A percentile compares a stretch with the other conserved stretches of the same genome.
These are phyloP conservation scores for Stenoptilia bipunctidactyla DNA, from an alignment of 2,888 invertebrate species.

Conservation along the genomic window DNA sequence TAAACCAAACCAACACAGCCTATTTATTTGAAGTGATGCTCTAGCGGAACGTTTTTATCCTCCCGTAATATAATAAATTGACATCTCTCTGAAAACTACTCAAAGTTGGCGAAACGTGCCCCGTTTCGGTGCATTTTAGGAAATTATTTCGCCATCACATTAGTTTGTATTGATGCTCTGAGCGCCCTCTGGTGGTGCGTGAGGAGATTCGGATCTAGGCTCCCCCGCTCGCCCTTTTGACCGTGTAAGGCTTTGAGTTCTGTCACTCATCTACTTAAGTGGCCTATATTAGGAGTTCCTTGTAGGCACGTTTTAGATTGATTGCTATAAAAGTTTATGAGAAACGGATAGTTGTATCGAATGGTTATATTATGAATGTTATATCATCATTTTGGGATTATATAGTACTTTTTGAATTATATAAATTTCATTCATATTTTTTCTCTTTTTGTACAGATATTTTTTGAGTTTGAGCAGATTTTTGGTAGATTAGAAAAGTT, in stretches of 20 bases:
- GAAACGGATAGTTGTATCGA: too few species aligned
- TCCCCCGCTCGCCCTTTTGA: conserved; percentile 19
- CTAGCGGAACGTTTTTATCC: background rate
- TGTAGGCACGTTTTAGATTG: too few species aligned
- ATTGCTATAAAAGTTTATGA: too few species aligned
- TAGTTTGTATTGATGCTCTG: conserved; percentile 52
- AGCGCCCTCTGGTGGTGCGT: conserved; percentile 56
- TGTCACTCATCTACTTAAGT: conserved; percentile 25
- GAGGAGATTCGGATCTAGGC: conserved; percentile 33
- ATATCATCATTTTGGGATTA: too few species aligned
- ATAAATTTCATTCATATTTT: too few species aligned
- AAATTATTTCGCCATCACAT: conserved; percentile 62
- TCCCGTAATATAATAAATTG: conserved; percentile 48
- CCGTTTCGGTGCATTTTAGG: conserved; percentile 59
- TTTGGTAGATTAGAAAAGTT: too few species aligned
- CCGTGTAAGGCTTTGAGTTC: conserved; percentile 7
- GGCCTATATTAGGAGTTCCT: background rate
- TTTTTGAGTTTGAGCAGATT: too few species aligned
- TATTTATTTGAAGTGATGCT: conserved; percentile 1
- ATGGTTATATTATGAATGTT: too few species aligned
- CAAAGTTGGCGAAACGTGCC: conserved; percentile 34
- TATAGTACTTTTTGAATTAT: too few species aligned
- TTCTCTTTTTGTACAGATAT: too few species aligned
- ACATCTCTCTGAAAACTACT: conserved; percentile 48
- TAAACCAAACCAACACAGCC: background rate